Base-by-base conservation (phyloP, 2,797 vertebrate species). In the Pseudochromis fuscus region DNA sequence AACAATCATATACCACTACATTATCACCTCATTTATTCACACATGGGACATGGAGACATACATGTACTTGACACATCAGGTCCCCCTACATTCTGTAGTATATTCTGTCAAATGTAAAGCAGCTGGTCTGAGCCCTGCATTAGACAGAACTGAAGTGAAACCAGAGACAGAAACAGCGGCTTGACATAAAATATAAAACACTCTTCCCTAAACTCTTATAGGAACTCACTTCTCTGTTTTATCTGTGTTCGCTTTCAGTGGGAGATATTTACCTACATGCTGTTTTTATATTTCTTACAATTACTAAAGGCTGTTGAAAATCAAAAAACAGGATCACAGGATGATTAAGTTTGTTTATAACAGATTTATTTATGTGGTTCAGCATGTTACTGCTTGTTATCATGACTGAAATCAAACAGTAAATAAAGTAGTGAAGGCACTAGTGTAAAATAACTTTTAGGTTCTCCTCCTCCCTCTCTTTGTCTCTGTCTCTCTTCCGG, bases 111-210 rank as follows among this genome's bases (percentile, higher is more conserved):
- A 1, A 37, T 37, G 35, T 37, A 64, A 42, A 13, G 15, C 9
- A 27, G 35, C 30, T 31, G 30, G 64, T 59, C 23, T 57, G 28
- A 42, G 11, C 7, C 38, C 24, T 5, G 7, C 8, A 33, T 50
- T 53, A 59, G 46, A 16, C 25, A 67, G 49, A 46, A 48, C 24
- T 65, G 64, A 84, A 42, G 58, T 77, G 78, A 86, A 86, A 86
- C 68, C 60, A 67, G 77, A 81, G 74, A 74, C 44, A 73, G 48
- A 68, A 55, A 53, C 63, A 81, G 80, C 77, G 77, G 83, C 46
- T 45, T 46, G 61, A 35, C 35, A 66, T 77, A 75, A 77, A 83
- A 80, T 65, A 21, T 50, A 31, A 6, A 67, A 66, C 73, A 51
- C 40, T 53, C 53, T 42, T 58, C 40, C 6, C 25, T 4, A 15